Evolutionary conservation across 2,797 vertebrate genomes (phyloP), one percentile per base, ranked within the genome.

Genomic region (Alosa sapidissima): DNA sequence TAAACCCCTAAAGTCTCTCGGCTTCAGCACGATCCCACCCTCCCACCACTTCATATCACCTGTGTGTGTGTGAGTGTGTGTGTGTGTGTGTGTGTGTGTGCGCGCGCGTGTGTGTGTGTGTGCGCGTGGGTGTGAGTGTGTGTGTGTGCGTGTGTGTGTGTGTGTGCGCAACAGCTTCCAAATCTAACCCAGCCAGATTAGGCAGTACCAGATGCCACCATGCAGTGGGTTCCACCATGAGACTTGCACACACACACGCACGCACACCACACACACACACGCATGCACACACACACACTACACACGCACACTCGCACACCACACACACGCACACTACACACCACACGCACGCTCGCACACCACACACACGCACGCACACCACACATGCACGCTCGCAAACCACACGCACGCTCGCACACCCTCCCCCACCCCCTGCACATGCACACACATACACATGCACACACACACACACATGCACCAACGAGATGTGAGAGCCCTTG

Each of bases 401-500:
- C 28, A 28, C 28, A 28, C 28, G 1, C n/a, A n/a, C n/a, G n/a
- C 28, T 28, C 28, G 28, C 28, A 28, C 28, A 28, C 28, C 28
- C 28, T 16, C 52, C 52, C 52, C 52, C 52, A 54, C 48, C 0
- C 16, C 55, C 19, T 3, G 5, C 21, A 7, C 58, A n/a, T 5
- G n/a, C 24, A 24, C 7, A 65, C 8, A 72, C 33, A 36, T 10
- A 72, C 65, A 72, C 65, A 36, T 28, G 28, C 68, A 60, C 14
- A 19, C 55, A 60, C 55, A 60, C 87, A 85, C 82, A 85, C 86
- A 5, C 90, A 88, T 91, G 91, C 88, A 68, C 84, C 91, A 93
- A 41, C 14, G 92, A 92, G 90, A 93, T 90, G 91, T 90, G 89
- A 93, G 93, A 94, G 93, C 91, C 92, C 91, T 94, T 92, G 91